A percentile compares a stretch with the other conserved stretches of the same genome.
phyloP scores from a whole-genome alignment of 2,888 invertebrate genomes.

The Aporophyla nigra region DNA sequence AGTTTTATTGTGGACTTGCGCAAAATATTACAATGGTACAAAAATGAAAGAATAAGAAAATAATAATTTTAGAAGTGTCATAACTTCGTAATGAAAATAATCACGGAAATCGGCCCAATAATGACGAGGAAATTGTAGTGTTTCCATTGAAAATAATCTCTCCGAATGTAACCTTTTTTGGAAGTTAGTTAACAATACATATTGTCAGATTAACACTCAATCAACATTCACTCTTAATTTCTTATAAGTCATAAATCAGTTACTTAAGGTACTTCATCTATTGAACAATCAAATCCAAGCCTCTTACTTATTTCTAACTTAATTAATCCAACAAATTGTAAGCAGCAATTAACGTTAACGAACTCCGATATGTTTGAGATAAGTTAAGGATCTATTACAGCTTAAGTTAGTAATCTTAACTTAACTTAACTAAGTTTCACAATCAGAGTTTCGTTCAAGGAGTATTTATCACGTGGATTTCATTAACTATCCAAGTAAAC shows the following conservation, averaged over 20 bases:
- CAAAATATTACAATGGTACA: no score
- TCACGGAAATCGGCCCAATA: no score
- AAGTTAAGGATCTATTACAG: constrained; percentile 49
- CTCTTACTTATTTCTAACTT: constrained; percentile 19
- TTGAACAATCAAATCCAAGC: constrained; percentile 17
- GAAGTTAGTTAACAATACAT: not conserved
- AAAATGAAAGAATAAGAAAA: no score
- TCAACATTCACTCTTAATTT: not conserved
- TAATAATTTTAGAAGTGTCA: no score
- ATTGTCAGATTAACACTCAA: not conserved
- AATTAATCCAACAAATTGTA: constrained; percentile 46
- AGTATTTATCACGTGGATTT: constrained; percentile 41
- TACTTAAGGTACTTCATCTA: not conserved
- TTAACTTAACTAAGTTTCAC: constrained; percentile 27
- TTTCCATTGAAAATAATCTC: no score
- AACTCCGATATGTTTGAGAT: constrained; percentile 45
- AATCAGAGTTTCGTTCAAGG: constrained; percentile 22
- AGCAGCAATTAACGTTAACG: constrained; percentile 42
- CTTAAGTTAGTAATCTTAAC: constrained; percentile 47
- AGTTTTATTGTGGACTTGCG: no score
- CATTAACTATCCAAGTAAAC: constrained; percentile 3
- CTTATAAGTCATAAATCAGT: not conserved
- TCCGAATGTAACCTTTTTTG: no score
- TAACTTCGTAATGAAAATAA: no score
- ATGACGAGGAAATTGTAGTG: no score